phyloP scores from a whole-genome alignment of 2,888 invertebrate species.

The Latheticus oryzae region DNA sequence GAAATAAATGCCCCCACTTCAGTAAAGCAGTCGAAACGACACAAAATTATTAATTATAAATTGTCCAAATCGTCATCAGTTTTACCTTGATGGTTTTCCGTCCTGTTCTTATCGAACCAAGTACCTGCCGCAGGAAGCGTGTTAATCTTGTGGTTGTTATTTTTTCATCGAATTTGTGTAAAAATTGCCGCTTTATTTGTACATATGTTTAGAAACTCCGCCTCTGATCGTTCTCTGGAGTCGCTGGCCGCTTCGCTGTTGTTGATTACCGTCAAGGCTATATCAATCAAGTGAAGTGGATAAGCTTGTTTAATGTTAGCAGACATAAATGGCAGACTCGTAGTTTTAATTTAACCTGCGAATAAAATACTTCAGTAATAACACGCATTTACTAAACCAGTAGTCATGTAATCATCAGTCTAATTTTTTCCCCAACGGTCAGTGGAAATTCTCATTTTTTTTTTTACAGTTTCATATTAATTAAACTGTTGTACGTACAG shows the following conservation, averaged over 20 bases:
- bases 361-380: constrained; percentile 41
- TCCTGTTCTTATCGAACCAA: not conserved
- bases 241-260: constrained; percentile 47
- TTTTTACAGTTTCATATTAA: constrained; percentile 25
- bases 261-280: constrained; percentile 60
- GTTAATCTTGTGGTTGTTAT: not conserved
- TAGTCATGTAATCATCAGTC: constrained; percentile 18
- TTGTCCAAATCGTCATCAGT: too few relatives aligned
- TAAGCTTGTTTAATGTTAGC: constrained; percentile 60
- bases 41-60: too few relatives aligned
- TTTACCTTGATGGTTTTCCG: constrained; percentile 13
- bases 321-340: constrained; percentile 54
- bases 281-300: constrained; percentile 63
- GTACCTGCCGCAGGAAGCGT: not conserved
- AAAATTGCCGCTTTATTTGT: not conserved
- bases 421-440: constrained; percentile 3
- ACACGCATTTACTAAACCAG: constrained; percentile 21
- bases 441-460: constrained; percentile 1
- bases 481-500: constrained; percentile 34
- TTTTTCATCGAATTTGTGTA: not conserved
- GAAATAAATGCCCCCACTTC: too few relatives aligned
- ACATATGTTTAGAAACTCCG: not conserved
- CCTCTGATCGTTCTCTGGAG: constrained; percentile 37
- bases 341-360: constrained; percentile 54
- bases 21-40: too few relatives aligned